A percentile compares a stretch with the other conserved stretches of the same genome.
Conservation (phyloP, 2,113 vertebrate species). For the Pyrgilauda ruficollis region DNA sequence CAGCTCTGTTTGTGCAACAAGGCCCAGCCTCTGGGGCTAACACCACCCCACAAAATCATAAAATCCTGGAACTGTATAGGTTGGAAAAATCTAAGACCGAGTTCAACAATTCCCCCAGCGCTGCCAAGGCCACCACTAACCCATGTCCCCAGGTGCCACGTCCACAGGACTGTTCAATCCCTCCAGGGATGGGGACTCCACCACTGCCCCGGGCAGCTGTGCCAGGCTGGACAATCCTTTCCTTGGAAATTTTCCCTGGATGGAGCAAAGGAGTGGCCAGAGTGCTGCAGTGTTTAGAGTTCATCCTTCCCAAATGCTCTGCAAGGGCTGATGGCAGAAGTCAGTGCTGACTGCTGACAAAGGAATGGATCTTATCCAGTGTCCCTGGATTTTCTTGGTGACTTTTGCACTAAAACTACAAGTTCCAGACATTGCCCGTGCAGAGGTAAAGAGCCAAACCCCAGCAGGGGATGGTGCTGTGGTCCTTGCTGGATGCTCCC, state of each 20-base stretch:
- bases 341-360: not conserved
- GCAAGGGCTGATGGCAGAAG: not conserved
- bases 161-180: not conserved
- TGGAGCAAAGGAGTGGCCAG: not conserved
- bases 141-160: not conserved
- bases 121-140: not conserved
- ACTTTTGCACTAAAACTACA: not conserved
- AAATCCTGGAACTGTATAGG: not conserved
- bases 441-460: not conserved
- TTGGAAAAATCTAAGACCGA: not conserved
- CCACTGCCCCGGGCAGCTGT: not conserved
- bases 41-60: not conserved
- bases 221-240: not conserved
- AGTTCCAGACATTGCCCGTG: fast-evolving
- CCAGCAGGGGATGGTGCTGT: not conserved
- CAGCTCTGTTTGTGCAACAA: slow-evolving; percentile 26
- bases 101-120: fast-evolving
- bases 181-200: not conserved
- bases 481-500: not conserved
- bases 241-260: not conserved
- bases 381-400: not conserved
- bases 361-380: not conserved
- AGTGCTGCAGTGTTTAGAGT: not conserved
- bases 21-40: not conserved
- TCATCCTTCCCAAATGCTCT: not conserved